Evolutionary conservation across 1,140 invertebrate genomes (phyloP).

Genomic region (Drosophila nikananu): DNA sequence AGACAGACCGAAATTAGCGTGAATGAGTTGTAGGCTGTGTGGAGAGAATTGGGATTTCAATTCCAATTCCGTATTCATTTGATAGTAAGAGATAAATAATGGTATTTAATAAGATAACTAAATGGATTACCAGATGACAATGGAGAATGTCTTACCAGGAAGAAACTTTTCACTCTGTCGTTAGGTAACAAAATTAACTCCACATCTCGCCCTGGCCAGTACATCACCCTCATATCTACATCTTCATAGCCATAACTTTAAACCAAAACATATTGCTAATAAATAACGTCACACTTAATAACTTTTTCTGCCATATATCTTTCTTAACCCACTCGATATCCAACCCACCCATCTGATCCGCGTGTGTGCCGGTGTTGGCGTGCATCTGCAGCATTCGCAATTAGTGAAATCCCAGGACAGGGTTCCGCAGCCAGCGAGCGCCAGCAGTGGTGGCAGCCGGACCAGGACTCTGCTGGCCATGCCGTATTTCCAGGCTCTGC

Average conservation of each 20-base stretch:
- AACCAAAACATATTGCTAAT: constrained; percentile 46
- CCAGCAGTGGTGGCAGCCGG: constrained; percentile 88
- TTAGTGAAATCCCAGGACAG: constrained; percentile 74
- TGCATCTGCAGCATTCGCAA: constrained; percentile 64
- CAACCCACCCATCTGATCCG: constrained; percentile 16
- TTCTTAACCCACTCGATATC: constrained; percentile 18
- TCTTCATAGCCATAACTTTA: constrained; percentile 30
- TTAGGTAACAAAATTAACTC: neutral
- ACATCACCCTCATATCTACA: constrained; percentile 15
- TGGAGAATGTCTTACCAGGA: too few species aligned
- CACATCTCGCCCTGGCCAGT: neutral
- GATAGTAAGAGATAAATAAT: neutral
- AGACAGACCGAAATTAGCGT: constrained; percentile 64
- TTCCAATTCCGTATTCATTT: neutral
- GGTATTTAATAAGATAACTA: too few species aligned
- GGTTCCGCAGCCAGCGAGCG: constrained; percentile 80
- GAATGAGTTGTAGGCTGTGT: constrained; percentile 44
- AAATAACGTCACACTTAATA: constrained; percentile 58
- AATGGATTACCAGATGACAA: too few species aligned
- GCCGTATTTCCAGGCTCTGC: constrained; percentile 89
- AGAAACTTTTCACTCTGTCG: neutral
- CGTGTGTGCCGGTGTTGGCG: constrained; percentile 4
- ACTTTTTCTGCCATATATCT: constrained; percentile 55
- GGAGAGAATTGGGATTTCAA: constrained; percentile 28
- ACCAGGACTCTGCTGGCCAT: constrained; percentile 85